Evolutionary conservation across 2,797 vertebrate genomes (phyloP), one percentile per base, ranked within the genome.

Genomic region (Lutjanus campechanus): DNA sequence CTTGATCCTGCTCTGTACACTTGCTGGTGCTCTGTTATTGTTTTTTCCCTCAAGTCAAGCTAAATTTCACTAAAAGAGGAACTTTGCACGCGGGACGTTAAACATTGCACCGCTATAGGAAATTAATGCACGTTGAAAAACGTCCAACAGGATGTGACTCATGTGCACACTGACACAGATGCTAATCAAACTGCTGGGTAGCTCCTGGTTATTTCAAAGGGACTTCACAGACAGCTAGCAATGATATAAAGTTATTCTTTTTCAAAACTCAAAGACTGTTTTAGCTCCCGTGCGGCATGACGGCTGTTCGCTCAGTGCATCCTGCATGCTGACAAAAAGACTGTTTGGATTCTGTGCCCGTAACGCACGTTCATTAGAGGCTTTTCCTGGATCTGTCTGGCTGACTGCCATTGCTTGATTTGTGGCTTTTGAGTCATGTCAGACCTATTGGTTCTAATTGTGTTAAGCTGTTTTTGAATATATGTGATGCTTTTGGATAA

Each of bases 401-500:
- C 22, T 0, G 8, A 12, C 2, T 11, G 55, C 71, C 70, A 43
- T 5, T 5, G 20, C 17, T 71, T 44, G 47, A 69, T 40, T 17
- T 47, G 56, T 11, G 20, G 43, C 63, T 65, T 54, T 49, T 53
- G 16, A 69, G 25, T 62, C n/a, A 25, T 22, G 19, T 19, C 47
- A 11, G 44, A 25, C 11, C 6, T 2, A 19, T 43, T 10, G 20
- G 12, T 67, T 53, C n/a, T 59, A 16, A 44, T 7, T 36, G 46
- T 1, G 19, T 9, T 40, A 46, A 36, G 20, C 43, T 22, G 25
- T 22, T 19, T 56, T n/a, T 66, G 1, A 43, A 65, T 55, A 19
- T 43, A 61, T 68, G 36, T 66, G 54, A 65, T 16, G 50, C 12
- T 67, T 55, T 56, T 74, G 61, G 69, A 41, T 15, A 25, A 59